Percentiles rank a stretch among this genome's conserved stretches.
Conservation (phyloP, 2,888 invertebrate genomes). For the Apodemia zela region DNA sequence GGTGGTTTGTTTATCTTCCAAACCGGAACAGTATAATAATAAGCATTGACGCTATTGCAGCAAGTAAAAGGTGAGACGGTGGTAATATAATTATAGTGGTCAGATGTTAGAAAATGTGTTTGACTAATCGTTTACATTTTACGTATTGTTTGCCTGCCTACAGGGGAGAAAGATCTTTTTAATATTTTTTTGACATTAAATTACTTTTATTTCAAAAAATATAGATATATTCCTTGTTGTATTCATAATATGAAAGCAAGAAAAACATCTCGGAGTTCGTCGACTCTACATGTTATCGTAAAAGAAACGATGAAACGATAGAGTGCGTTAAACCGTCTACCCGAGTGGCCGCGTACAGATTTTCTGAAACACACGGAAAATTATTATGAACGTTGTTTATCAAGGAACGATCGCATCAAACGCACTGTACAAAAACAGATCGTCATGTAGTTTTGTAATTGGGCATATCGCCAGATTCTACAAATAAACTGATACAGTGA, state of each 20-base stretch:
- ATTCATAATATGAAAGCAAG: conserved; percentile 6
- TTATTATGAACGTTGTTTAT: conserved; percentile 4
- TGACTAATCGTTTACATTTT: no score
- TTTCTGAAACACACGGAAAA: neutral
- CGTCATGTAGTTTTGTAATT: conserved; percentile 54
- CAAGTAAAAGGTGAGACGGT: no score
- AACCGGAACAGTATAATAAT: no score
- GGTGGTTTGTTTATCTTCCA: no score
- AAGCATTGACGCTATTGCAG: no score
- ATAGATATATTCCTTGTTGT: neutral
- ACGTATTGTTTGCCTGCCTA: no score
- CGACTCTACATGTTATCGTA: conserved; percentile 11
- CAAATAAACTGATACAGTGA: conserved; percentile 34
- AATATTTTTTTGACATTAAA: neutral
- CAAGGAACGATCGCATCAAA: neutral
- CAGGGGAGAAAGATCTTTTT: no score
- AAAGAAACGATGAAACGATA: neutral
- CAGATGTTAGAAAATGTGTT: no score
- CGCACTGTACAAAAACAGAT: neutral
- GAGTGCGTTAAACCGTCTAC: conserved; percentile 3
- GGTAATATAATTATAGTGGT: no score
- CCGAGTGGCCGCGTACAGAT: neutral
- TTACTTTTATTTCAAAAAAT: neutral
- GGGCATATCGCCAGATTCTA: conserved; percentile 59
- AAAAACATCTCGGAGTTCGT: conserved; percentile 8